A percentile compares a stretch with the other conserved stretches of the same genome.
phyloP scores from a whole-genome alignment of 1,140 invertebrate species.

The Drosophila sulfurigaster region DNA sequence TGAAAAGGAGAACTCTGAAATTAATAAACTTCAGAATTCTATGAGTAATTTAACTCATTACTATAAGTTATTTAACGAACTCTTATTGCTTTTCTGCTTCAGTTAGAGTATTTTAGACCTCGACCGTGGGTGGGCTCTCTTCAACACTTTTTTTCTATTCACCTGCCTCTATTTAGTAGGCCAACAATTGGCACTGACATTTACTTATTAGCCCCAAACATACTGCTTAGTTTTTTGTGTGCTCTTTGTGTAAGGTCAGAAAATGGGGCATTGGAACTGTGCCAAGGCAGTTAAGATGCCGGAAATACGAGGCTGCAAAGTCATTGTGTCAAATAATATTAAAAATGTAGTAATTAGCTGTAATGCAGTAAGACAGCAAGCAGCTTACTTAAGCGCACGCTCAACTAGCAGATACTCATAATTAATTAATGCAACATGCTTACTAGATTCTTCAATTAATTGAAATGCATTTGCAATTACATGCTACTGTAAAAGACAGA shows the following conservation, averaged over 20 bases:
- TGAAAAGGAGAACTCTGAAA: not conserved
- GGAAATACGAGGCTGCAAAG: not conserved
- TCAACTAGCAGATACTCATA: not conserved
- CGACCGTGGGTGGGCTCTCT: not conserved
- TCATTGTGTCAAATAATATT: not conserved
- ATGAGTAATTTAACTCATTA: not conserved
- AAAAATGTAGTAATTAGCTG: not conserved
- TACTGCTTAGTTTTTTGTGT: not conserved
- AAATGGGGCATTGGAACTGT: not conserved
- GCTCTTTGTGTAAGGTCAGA: not conserved
- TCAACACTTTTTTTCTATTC: not conserved
- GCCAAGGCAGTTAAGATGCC: not conserved
- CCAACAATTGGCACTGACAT: constrained; percentile 14
- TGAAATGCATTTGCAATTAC: not conserved
- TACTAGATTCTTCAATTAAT: not conserved
- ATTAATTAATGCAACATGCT: not conserved
- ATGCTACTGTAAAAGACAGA: not conserved
- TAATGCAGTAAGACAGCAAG: not conserved
- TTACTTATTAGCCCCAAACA: not conserved
- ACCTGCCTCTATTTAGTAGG: not conserved
- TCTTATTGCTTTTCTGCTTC: no score
- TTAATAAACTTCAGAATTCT: not conserved
- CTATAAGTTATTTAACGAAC: no score
- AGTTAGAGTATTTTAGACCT: not conserved
- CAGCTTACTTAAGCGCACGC: no score